A percentile compares a stretch with the other conserved stretches of the same genome.
These are phyloP conservation scores for Aix galericulata DNA, from an alignment of 2,113 vertebrate species.

Conservation along the genomic window DNA sequence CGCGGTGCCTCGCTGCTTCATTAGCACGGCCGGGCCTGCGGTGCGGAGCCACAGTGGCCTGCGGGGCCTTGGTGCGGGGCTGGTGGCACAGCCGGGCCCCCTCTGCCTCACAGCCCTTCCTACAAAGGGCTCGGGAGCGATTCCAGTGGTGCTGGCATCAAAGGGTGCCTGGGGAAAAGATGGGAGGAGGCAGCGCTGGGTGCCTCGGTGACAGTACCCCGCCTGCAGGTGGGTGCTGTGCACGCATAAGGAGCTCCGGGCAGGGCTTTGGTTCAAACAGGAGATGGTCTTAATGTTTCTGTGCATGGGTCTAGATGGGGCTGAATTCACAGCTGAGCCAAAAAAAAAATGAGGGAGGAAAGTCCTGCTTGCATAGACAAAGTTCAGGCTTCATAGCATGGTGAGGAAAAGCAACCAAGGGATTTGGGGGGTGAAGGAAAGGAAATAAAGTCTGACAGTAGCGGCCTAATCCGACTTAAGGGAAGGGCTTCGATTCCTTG, in stretches of 20 bases:
- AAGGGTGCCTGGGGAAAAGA: not conserved
- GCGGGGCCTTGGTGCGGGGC: not conserved
- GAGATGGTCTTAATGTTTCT: not conserved
- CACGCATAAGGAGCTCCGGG: not conserved
- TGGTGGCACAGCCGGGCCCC: not conserved
- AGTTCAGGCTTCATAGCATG: not conserved
- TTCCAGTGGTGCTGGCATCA: not conserved
- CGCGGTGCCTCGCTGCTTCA: not conserved
- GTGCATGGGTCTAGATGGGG: not conserved
- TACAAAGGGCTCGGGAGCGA: not conserved
- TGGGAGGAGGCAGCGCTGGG: not conserved
- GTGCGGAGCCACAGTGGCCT: not conserved
- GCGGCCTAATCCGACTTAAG: constrained; percentile 36
- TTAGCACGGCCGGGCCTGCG: not conserved
- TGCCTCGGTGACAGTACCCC: not conserved
- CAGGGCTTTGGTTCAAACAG: not conserved
- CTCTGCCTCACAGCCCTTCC: not conserved
- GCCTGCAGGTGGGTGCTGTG: not conserved
- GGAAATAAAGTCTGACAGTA: constrained; percentile 35
- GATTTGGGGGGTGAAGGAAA: constrained; percentile 12
- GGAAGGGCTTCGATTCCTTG: constrained; percentile 35
- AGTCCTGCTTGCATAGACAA: not conserved
- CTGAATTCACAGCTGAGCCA: not conserved
- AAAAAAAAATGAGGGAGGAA: not conserved
- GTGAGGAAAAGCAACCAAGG: not conserved